These are phyloP conservation scores for Gymnogyps californianus DNA, from an alignment of 2,113 vertebrate genomes.

Conservation along the genomic window DNA sequence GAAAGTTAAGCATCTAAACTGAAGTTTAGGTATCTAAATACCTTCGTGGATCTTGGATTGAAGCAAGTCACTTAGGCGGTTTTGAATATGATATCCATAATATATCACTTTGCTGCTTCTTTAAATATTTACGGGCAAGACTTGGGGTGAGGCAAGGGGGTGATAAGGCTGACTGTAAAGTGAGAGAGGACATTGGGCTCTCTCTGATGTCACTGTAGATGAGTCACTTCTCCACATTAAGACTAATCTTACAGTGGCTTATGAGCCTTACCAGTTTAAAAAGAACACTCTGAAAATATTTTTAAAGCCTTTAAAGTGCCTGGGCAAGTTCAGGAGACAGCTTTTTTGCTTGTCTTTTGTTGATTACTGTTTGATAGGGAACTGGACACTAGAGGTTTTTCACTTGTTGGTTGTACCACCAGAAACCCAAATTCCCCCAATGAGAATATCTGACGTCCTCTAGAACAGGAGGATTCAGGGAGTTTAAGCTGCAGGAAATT, in stretches of 20 bases:
- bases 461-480: neutral
- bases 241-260: neutral
- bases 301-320: neutral
- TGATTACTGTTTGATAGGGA: neutral
- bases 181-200: neutral
- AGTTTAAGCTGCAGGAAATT: neutral
- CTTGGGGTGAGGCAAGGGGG: neutral
- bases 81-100: constrained; percentile 27
- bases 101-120: constrained; percentile 32
- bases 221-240: constrained; percentile 15
- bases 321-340: neutral
- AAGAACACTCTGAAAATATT: neutral
- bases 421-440: neutral
- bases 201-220: constrained; percentile 9
- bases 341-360: neutral
- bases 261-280: neutral
- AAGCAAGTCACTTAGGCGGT: neutral
- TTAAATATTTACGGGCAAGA: constrained; percentile 50
- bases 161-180: constrained; percentile 9
- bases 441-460: neutral
- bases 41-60: neutral
- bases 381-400: neutral
- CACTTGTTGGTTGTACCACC: neutral
- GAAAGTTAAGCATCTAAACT: neutral
- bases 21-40: neutral